Evolutionary conservation across 2,113 vertebrate genomes (phyloP).

Genomic region (Semnopithecus entellus): DNA sequence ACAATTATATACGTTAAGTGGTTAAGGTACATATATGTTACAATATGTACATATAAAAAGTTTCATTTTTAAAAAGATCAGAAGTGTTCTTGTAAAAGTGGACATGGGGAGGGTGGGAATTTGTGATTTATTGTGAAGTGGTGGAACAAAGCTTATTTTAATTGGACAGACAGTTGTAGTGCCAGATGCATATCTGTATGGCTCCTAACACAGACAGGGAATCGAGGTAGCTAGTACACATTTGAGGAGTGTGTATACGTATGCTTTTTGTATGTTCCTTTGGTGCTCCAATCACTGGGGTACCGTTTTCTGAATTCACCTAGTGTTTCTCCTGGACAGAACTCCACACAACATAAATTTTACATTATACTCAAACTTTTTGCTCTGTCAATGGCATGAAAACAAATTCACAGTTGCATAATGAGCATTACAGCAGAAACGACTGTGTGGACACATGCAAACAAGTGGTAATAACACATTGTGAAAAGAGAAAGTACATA

Average conservation of each 20-base stretch:
- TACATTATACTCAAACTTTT: neutral
- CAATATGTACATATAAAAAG: fast-evolving
- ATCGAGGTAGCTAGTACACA: neutral
- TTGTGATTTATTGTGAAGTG: neutral
- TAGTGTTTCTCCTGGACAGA: neutral
- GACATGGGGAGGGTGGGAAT: fast-evolving
- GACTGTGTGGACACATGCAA: neutral
- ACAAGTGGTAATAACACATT: neutral
- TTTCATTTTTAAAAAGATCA: neutral
- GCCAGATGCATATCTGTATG: fast-evolving
- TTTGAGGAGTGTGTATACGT: neutral
- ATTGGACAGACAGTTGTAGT: neutral
- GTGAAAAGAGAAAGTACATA: neutral
- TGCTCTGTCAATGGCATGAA: neutral
- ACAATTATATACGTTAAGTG: neutral
- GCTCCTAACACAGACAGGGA: neutral
- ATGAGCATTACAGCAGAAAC: neutral
- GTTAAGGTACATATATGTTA: neutral
- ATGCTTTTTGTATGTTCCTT: neutral
- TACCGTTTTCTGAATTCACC: neutral
- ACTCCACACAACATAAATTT: neutral
- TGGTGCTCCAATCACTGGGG: fast-evolving
- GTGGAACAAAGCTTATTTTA: too few species aligned
- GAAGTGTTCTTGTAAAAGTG: neutral
- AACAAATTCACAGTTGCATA: neutral